Base-by-base conservation (phyloP, 2,113 vertebrate genomes). In the Coryphaenoides rupestris region DNA sequence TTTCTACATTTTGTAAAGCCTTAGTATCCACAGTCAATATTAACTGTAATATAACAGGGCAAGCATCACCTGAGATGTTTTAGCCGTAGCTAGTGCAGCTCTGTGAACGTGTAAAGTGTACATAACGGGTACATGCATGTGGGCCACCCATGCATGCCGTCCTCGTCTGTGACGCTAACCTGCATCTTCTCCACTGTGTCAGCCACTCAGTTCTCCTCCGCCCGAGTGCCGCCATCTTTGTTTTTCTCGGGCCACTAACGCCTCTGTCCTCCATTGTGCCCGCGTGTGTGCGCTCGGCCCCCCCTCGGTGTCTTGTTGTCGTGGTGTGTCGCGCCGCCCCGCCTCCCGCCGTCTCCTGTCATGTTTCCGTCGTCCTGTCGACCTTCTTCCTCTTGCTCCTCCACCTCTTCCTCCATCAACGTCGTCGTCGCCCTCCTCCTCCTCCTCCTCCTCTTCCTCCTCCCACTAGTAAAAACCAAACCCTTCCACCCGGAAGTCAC, bases 401-500 rank as follows among this genome's bases (percentile, higher is more conserved):
- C n/a, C n/a, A n/a, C n/a, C 60, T 65, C 49, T 60, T 10, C 26
- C 65, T 66, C 46, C 72, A 69, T 19, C 26, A 60, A 24, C 74
- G 68, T 78, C 75, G n/a, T n/a, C n/a, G n/a, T n/a, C n/a, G n/a
- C n/a, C n/a, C n/a, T n/a, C n/a, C n/a, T n/a, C n/a, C n/a, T n/a
- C n/a, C n/a, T n/a, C n/a, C n/a, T n/a, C n/a, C n/a, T n/a, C n/a
- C n/a, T n/a, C n/a, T 47, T 79, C 76, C 59, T 73, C 54, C 62
- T 56, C 33, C 33, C 33, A 12, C 9, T 70, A 84, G 79, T 86
- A 60, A 75, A 77, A 84, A 69, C 57, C 75, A 81, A 84, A 82
- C 70, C 62, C 78, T 65, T 45, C 78, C 77, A 69, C 70, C 73
- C 69, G 81, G 77, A 82, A 86, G 84, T 82, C 47, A 23, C 66